Conservation (phyloP, 2,113 vertebrate genomes). For the Misgurnus anguillicaudatus region DNA sequence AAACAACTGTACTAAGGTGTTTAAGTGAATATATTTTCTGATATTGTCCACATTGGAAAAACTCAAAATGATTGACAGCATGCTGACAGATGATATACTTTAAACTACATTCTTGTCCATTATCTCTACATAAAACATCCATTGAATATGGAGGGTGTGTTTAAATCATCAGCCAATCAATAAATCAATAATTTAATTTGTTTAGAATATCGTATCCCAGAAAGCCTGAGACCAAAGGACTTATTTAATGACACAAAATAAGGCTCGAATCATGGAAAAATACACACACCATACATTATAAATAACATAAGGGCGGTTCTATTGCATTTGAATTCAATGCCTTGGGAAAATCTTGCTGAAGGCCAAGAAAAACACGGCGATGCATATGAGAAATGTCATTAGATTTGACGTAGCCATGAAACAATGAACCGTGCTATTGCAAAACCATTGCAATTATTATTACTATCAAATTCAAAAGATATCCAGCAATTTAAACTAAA, state of each 20-base stretch:
- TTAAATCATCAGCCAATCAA: neutral
- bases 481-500: neutral
- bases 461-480: neutral
- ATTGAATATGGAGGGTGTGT: neutral
- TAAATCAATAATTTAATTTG: neutral
- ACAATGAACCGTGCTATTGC: neutral
- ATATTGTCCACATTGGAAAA: too few relatives aligned
- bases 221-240: too few relatives aligned
- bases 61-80: too few relatives aligned
- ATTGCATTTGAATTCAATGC: neutral
- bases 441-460: too few relatives aligned
- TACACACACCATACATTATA: constrained; percentile 1
- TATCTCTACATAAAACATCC: neutral
- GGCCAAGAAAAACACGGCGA: neutral
- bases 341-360: neutral
- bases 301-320: neutral
- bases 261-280: neutral
- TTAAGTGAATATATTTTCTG: too few relatives aligned
- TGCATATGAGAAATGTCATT: neutral
- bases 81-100: neutral
- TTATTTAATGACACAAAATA: neutral
- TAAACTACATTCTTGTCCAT: too few relatives aligned
- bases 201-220: neutral
- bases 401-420: neutral
- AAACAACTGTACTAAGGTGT: too few relatives aligned